Base-by-base conservation (phyloP, 2,888 invertebrate species). In the Julus scandinavius region DNA sequence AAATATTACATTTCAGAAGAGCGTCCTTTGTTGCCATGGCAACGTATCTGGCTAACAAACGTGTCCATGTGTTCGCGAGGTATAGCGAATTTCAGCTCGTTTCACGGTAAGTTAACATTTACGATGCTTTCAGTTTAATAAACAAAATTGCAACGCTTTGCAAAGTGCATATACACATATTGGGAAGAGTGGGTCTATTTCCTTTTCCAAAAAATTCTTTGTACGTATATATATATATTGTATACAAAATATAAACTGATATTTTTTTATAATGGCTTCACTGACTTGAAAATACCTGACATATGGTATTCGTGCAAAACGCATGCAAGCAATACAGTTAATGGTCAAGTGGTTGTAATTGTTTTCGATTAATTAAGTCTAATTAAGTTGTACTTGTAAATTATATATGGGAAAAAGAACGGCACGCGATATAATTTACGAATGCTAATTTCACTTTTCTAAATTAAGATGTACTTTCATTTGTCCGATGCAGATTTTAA, bases 61-160 rank as follows among this genome's bases (percentile, higher is more conserved):
- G 72, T 72, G 29, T 29, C 72, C 72, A 72, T 72, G 72, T 72
- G 72, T 72, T 72, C 29, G 7, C 9, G 29, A 20, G 9, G 72
- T 72, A 72, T 72, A 72, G 72, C 72, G 72, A 72, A 72, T 72
- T 72, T 72, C 29, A 6, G 20, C 29, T 29, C 72, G 29, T 72
- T 72, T 72, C 72, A 72, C 72, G 72, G 72, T 72, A 72, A 72
- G 72, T 72, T 72, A 72, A 72, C 72, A 72, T 72, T 72, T 72
- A 72, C 29, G 72, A 72, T 72, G 72, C 72, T 72, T 72, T 72
- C 72, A 72, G 72, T 72, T 72, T 72, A 72, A 72, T 72, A 72
- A 72, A 72, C 72, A 20, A 29, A 72, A 72, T 72, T 20, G 72
- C 72, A 72, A 29, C 0, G 72, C 72, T 72, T 72, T 7, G 72